Evolutionary conservation across 2,888 invertebrate species (phyloP), one percentile per base, ranked within the genome.

Genomic region (Euplexia lucipara): DNA sequence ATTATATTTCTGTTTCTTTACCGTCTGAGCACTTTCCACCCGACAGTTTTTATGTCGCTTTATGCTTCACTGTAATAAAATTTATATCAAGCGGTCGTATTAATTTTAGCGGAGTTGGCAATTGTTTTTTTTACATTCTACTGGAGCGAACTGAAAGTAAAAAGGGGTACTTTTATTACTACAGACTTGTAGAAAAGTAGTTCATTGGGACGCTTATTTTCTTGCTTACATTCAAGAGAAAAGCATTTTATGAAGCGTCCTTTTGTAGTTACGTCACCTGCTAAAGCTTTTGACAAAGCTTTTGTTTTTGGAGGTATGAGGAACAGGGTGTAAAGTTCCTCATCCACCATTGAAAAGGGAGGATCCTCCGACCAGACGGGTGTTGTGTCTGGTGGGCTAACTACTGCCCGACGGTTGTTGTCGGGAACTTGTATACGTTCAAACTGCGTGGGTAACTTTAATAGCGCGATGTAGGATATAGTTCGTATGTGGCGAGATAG

Each of bases 11-110:
- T 56, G 56, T 51, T 61, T 47, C 39, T 12, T 18, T 34, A 6
- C 59, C 71, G 60, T 26, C 58, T 10, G 37, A 61, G 56, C 51
- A 52, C 70, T 71, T 48, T 54, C 10, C 2, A 14, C 2, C 12
- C 20, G 41, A 37, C 78, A 34, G 35, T 72, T 71, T 72, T 77
- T 58, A 72, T 58, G 22, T n/a, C 37, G 48, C 20, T 75, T 41
- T 41, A 35, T 45, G 18, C 9, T 32, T 22, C 35, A 37, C 30
- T 9, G 45, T 35, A 45, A 47, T 45, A 44, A 72, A 64, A 77
- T 59, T 77, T 72, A 56, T 73, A 59, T 47, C 47, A 54, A 77
- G 45, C 47, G 45, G 35, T 45, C 65, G 53, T 56, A 65, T 72
- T 71, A 34, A 70, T 77, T 71, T 70, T 54, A 71, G 47, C 57